Evolutionary conservation across 2,797 vertebrate species (phyloP).

Genomic region (Microchirus variegatus): DNA sequence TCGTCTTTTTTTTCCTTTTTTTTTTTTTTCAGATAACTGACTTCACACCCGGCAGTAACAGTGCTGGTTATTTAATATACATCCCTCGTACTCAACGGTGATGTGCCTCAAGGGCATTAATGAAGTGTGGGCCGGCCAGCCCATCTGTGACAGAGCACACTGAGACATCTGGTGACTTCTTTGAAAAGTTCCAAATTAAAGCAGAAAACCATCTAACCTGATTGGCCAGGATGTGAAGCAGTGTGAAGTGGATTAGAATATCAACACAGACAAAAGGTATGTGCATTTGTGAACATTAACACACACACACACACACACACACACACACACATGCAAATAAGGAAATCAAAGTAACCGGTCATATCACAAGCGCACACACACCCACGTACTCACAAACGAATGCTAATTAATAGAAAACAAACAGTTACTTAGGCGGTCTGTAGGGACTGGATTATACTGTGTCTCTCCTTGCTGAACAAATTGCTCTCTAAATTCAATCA

Average conservation of each 20-base stretch:
- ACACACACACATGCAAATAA: constrained; percentile 49
- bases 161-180: constrained; percentile 57
- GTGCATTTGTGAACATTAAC: constrained; percentile 37
- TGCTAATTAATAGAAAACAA: constrained; percentile 77
- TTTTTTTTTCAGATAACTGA: neutral
- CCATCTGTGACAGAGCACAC: constrained; percentile 50
- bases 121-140: constrained; percentile 49
- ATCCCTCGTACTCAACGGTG: constrained; percentile 23
- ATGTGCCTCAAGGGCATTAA: constrained; percentile 49
- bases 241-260: constrained; percentile 49
- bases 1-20: neutral
- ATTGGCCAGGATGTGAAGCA: constrained; percentile 36
- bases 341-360: constrained; percentile 32
- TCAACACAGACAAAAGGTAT: constrained; percentile 51
- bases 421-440: constrained; percentile 66
- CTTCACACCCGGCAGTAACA: neutral
- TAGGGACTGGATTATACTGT: constrained; percentile 65
- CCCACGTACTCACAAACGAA: constrained; percentile 37
- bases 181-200: constrained; percentile 56
- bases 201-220: constrained; percentile 43
- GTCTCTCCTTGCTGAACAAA: constrained; percentile 71
- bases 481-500: constrained; percentile 77
- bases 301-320: constrained; percentile 32
- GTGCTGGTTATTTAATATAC: constrained; percentile 33
- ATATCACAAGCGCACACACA: constrained; percentile 19